Conservation (phyloP, 2,888 invertebrate species). For the Drosophila paranaensis region DNA sequence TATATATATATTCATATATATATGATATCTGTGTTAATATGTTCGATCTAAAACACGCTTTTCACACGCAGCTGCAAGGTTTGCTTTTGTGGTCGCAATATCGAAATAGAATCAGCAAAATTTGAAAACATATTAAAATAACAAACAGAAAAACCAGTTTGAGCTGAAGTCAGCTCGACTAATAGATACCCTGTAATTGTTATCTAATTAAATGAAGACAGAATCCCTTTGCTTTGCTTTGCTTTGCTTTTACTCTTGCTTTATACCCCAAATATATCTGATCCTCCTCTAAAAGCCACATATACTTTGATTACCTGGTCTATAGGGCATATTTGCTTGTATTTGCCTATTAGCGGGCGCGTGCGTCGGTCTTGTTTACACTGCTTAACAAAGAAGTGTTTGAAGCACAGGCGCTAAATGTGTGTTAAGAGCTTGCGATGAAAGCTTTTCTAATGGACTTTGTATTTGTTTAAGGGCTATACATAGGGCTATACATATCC, state of each 20-base stretch:
- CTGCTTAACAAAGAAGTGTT: neutral
- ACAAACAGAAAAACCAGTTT: conserved; percentile 3
- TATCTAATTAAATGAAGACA: fast-evolving
- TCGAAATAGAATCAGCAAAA: conserved; percentile 5
- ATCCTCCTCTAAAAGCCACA: neutral
- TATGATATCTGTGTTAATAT: neutral
- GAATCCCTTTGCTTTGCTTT: neutral
- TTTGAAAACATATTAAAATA: neutral
- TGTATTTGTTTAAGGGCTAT: neutral
- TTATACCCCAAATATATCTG: neutral
- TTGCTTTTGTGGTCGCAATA: neutral
- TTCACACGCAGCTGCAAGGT: conserved; percentile 32
- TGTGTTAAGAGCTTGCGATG: no score
- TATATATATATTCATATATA: neutral
- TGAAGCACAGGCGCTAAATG: neutral
- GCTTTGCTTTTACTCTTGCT: neutral
- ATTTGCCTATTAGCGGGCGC: conserved; percentile 3
- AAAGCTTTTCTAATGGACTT: neutral
- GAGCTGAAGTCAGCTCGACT: neutral
- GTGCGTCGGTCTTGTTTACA: conserved; percentile 5
- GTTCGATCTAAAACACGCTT: conserved; percentile 5
- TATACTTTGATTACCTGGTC: neutral
- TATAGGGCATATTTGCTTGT: neutral
- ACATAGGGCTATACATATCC: no score
- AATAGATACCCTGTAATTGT: neutral